These are phyloP conservation scores for Phymatocera aterrima DNA, from an alignment of 2,888 invertebrate species.

Conservation along the genomic window DNA sequence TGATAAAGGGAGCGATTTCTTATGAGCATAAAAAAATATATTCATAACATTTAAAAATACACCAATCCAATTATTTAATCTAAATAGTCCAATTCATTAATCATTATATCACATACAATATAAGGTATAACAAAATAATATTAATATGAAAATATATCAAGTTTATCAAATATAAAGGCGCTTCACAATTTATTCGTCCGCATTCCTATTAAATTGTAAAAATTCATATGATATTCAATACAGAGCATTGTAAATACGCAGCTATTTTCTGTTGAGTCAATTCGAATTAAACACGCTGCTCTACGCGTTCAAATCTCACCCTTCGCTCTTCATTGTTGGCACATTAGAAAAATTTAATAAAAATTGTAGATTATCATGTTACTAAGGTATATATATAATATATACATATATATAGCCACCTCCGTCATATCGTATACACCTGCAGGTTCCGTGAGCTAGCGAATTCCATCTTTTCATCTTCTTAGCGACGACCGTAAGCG, in stretches of 20 bases:
- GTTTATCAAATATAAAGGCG: slow-evolving; percentile 17
- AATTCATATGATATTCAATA: no score
- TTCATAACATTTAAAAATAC: slow-evolving; percentile 23
- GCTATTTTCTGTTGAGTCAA: neutral
- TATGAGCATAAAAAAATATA: slow-evolving; percentile 39
- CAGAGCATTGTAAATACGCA: no score
- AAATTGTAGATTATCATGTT: slow-evolving; percentile 6
- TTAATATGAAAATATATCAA: slow-evolving; percentile 28
- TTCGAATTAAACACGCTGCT: neutral
- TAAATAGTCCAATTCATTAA: slow-evolving; percentile 13
- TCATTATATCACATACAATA: neutral
- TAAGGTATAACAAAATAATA: neutral
- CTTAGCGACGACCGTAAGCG: slow-evolving; percentile 68
- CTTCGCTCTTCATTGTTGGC: neutral
- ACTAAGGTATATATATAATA: no score
- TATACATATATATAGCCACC: no score
- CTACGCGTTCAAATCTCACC: neutral
- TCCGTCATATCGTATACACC: neutral
- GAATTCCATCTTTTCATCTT: neutral
- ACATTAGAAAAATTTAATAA: slow-evolving; percentile 11
- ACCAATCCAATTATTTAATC: slow-evolving; percentile 15
- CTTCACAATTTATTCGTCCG: neutral
- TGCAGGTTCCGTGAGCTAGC: neutral
- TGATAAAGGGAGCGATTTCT: neutral
- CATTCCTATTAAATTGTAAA: neutral